These are phyloP conservation scores for Trichoplusia ni DNA, from an alignment of 1,140 invertebrate genomes.

Conservation along the genomic window DNA sequence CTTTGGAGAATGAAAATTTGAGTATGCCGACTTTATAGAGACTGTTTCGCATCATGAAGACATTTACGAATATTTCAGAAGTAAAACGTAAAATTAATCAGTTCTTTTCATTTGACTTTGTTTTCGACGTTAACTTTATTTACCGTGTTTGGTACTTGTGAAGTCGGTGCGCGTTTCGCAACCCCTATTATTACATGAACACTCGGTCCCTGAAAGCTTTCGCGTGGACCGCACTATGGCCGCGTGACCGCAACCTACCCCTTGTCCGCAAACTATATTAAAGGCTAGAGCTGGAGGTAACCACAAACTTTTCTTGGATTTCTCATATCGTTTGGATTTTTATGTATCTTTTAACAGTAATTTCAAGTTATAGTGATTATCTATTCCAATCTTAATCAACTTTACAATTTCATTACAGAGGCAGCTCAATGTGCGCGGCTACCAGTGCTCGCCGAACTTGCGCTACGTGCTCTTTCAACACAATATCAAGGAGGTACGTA, in stretches of 20 bases:
- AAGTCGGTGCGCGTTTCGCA: conserved; percentile 12
- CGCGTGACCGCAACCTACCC: conserved; percentile 1
- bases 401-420: conserved; percentile 82
- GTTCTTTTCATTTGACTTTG: background rate
- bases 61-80: conserved; percentile 8
- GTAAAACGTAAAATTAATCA: conserved; percentile 7
- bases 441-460: conserved; percentile 90
- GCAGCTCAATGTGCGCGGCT: conserved; percentile 91
- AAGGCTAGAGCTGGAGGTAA: background rate
- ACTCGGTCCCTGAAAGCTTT: conserved; percentile 20
- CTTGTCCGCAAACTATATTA: conserved; percentile 18
- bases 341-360: conserved; percentile 4
- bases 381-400: no score
- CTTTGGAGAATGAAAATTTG: conserved; percentile 37
- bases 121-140: background rate
- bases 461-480: conserved; percentile 92
- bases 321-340: no score
- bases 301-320: background rate
- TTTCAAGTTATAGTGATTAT: no score
- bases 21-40: conserved; percentile 25
- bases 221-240: conserved; percentile 2
- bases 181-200: conserved; percentile 26
- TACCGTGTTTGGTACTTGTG: conserved; percentile 3
- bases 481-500: conserved; percentile 91
- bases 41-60: conserved; percentile 18